Evolutionary conservation across 2,113 vertebrate species (phyloP).

Genomic region (Plectropomus leopardus): DNA sequence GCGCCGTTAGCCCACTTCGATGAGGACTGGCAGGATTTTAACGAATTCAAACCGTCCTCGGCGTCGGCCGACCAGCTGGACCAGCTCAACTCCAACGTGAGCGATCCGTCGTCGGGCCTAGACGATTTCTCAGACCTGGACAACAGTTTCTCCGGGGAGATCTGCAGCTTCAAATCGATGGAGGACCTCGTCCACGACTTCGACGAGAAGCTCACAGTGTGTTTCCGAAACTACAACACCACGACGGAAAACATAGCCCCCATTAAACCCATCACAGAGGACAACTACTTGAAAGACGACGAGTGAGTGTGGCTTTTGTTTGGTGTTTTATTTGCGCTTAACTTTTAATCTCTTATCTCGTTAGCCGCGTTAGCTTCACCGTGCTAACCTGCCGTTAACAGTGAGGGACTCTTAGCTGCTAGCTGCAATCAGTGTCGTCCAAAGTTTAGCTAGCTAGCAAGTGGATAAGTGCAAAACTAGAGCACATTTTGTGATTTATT

Average conservation of each 20-base stretch:
- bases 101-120: conserved; percentile 73
- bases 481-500: background rate
- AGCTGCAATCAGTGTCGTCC: conserved; percentile 49
- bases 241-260: conserved; percentile 86
- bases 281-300: conserved; percentile 91
- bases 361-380: conserved; percentile 50
- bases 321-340: conserved; percentile 13
- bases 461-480: background rate
- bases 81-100: conserved; percentile 82
- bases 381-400: conserved; percentile 32
- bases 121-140: conserved; percentile 85
- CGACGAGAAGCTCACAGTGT: conserved; percentile 91
- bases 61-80: conserved; percentile 78
- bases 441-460: conserved; percentile 34
- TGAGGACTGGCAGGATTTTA: conserved; percentile 98
- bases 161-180: conserved; percentile 86
- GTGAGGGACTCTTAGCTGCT: conserved; percentile 21
- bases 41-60: conserved; percentile 91
- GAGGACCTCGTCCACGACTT: conserved; percentile 90
- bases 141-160: conserved; percentile 86
- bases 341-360: conserved; percentile 59
- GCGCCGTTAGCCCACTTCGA: conserved; percentile 91
- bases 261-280: conserved; percentile 91
- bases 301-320: conserved; percentile 88
- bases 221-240: conserved; percentile 89